Evolutionary conservation across 2,888 invertebrate genomes (phyloP).

Genomic region (Germaria angustata): DNA sequence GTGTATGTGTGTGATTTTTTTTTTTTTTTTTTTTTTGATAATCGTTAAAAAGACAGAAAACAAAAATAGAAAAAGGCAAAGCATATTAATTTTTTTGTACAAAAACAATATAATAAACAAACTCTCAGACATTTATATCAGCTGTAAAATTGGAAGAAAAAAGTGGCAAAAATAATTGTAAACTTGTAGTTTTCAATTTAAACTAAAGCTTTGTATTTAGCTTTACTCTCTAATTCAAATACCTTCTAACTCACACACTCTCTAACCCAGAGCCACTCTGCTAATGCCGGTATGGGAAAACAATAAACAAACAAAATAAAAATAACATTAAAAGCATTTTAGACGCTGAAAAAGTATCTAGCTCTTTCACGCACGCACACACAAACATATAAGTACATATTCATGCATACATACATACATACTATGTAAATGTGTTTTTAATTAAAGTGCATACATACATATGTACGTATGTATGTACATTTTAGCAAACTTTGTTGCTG

Average conservation of each 20-base stretch:
- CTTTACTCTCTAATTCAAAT: conserved; percentile 15
- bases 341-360: conserved; percentile 21
- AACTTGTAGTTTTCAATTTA: conserved; percentile 38
- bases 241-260: neutral
- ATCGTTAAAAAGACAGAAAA: conserved; percentile 31
- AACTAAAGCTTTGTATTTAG: conserved; percentile 39
- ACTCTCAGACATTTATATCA: neutral
- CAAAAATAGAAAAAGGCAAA: neutral
- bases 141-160: conserved; percentile 1
- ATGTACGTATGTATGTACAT: neutral
- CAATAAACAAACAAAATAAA: neutral
- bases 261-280: neutral
- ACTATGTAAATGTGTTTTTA: no score
- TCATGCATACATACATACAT: neutral
- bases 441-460: neutral
- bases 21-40: conserved; percentile 26
- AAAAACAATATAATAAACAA: conserved; percentile 16
- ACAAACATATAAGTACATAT: no score
- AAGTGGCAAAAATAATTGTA: neutral
- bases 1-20: neutral
- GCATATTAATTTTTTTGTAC: conserved; percentile 25
- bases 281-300: conserved; percentile 57
- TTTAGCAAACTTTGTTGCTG: conserved; percentile 37
- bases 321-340: conserved; percentile 11
- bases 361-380: neutral